Evolutionary conservation across 2,888 invertebrate species (phyloP), one percentile per base, ranked within the genome.

Genomic region (Caenorhabditis doughertyi): DNA sequence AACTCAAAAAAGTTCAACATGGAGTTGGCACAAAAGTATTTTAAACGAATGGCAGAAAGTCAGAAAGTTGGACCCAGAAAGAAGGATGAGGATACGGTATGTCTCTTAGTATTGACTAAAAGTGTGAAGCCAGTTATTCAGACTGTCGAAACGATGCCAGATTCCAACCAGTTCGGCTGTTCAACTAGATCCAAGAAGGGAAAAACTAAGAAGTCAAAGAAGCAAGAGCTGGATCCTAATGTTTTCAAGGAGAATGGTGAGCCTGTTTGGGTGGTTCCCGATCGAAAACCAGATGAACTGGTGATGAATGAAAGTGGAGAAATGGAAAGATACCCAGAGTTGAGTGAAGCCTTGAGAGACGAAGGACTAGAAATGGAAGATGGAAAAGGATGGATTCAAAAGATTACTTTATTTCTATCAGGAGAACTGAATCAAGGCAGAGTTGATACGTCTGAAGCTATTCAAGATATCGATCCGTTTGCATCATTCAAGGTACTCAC

Each of bases 211-310:
- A 27, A 44, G 25, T 3, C 23, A 39, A 51, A 39, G 23, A 8
- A 25, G 0, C n/a, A 8, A n/a, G 64, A 42, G 4, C 35, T 64
- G n/a, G 73, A 60, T 44, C 60, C 64, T 0, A 64, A 55, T 21
- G 39, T 73, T 13, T 73, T 73, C 25, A 53, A 53, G 44, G 64
- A 51, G 51, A 64, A 73, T 25, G 73, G 73, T 13, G 64, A 73
- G 13, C 73, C 73, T 1, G 55, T 73, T 42, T 73, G 73, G 73
- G 55, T 73, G 64, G 73, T 73, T 9, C 53, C 64, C 8, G 73
- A 73, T n/a, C 25, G 53, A 3, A 55, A 42, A 18, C 73, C 64
- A 27, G 53, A 47, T 16, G 64, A 73, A n/a, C 25, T 58, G n/a
- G 35, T 25, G 18, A 49, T 53, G 32, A 64, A 60, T 32, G 53